These are phyloP conservation scores for Branchinecta lindahli DNA, from an alignment of 1,140 invertebrate genomes.

Conservation along the genomic window DNA sequence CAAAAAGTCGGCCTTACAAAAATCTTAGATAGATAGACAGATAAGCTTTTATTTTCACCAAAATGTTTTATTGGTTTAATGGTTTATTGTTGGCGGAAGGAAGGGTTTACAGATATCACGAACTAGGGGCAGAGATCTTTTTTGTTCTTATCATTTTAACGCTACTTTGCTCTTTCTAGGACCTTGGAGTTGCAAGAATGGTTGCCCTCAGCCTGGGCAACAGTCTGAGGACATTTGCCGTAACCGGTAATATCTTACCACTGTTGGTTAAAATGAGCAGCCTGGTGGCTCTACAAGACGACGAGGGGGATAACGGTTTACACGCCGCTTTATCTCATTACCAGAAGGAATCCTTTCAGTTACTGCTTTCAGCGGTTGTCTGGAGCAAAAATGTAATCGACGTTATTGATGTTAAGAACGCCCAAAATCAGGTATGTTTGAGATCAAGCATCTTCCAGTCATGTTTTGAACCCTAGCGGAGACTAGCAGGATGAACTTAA, in stretches of 20 bases:
- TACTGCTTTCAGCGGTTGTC: neutral
- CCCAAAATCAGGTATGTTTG: neutral
- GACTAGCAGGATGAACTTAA: too few relatives aligned
- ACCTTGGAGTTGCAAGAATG: neutral
- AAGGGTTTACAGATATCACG: too few relatives aligned
- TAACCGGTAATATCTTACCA: neutral
- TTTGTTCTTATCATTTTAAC: too few relatives aligned
- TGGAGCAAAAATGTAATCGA: neutral
- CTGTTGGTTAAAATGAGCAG: neutral
- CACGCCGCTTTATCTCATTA: neutral
- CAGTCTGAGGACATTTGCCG: neutral
- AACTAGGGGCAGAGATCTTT: too few relatives aligned
- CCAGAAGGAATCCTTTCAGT: neutral
- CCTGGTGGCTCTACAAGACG: neutral
- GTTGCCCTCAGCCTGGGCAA: neutral
- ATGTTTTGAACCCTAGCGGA: too few relatives aligned
- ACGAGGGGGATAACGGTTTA: neutral
- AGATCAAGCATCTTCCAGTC: too few relatives aligned
- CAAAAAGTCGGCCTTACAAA: too few relatives aligned
- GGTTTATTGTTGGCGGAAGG: too few relatives aligned
- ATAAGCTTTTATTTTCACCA: too few relatives aligned
- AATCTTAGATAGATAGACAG: too few relatives aligned
- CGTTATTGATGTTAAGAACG: neutral
- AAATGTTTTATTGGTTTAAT: too few relatives aligned
- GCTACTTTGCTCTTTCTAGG: neutral